Conservation (phyloP, 2,113 vertebrate genomes). For the Pseudolaguvia tuberculata region DNA sequence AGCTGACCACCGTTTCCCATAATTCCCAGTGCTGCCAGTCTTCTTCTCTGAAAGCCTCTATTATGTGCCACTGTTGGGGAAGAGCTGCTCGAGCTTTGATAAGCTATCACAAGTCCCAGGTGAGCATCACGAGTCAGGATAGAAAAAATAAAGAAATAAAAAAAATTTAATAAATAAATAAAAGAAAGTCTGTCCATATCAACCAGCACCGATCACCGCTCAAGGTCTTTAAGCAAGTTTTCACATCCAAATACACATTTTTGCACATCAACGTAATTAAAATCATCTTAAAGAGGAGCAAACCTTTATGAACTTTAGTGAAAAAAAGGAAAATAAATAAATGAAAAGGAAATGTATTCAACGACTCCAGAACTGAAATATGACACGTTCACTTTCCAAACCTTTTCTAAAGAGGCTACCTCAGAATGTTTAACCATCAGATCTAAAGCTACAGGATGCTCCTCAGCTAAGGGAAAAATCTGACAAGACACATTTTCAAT, state of each 20-base stretch:
- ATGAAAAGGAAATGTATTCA: background rate
- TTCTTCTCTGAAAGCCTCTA: conserved; percentile 85
- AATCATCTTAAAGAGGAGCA: conserved; percentile 22
- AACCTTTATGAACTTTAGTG: background rate
- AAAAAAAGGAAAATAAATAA: conserved; percentile 8
- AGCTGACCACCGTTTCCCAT: conserved; percentile 89
- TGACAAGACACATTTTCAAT: conserved; percentile 31
- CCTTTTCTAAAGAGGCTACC: conserved; percentile 1
- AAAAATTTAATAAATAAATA: conserved; percentile 78
- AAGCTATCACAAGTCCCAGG: conserved; percentile 99
- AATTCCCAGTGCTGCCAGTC: conserved; percentile 77
- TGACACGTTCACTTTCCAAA: conserved; percentile 12
- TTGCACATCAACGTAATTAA: conserved; percentile 8
- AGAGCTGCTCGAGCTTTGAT: conserved; percentile 98
- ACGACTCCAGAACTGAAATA: background rate
- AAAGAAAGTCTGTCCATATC: conserved; percentile 72
- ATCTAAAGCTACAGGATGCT: conserved; percentile 9
- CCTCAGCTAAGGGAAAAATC: background rate
- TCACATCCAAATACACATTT: conserved; percentile 10
- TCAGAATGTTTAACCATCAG: background rate
- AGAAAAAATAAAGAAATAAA: conserved; percentile 73
- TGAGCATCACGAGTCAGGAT: conserved; percentile 74
- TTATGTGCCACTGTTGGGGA: conserved; percentile 81
- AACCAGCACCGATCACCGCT: conserved; percentile 59
- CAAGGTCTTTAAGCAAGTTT: conserved; percentile 28